A percentile compares a stretch with the other conserved stretches of the same genome.
Evolutionary conservation across 2,888 invertebrate species (phyloP).

Genomic region (Oligia latruncula): DNA sequence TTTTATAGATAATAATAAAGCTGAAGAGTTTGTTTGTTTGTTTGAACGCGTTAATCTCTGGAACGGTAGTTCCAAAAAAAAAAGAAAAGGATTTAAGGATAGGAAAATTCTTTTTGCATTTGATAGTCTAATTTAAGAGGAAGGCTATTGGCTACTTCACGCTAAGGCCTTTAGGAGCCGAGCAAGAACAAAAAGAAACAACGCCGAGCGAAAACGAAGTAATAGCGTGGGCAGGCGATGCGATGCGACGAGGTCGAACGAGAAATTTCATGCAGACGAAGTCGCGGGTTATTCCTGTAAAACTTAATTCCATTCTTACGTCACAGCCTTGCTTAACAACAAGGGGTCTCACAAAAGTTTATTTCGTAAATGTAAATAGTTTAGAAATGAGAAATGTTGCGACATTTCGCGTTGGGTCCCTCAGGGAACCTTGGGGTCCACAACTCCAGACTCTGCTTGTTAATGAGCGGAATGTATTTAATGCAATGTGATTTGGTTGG

Average conservation of each 20-base stretch:
- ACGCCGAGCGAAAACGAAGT: too few relatives aligned
- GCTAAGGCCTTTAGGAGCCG: too few relatives aligned
- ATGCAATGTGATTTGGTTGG: slow-evolving; percentile 27
- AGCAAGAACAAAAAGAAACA: too few relatives aligned
- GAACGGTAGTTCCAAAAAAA: too few relatives aligned
- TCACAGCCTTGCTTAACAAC: slow-evolving; percentile 34
- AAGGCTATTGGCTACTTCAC: too few relatives aligned
- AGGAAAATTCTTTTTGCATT: neutral
- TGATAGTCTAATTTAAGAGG: neutral
- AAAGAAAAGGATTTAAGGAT: too few relatives aligned
- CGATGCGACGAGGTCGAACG: too few relatives aligned
- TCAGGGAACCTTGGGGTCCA: slow-evolving; percentile 16
- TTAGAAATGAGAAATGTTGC: slow-evolving; percentile 70
- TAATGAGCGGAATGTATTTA: slow-evolving; percentile 50
- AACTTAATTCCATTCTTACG: slow-evolving; percentile 20
- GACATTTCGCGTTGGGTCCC: slow-evolving; percentile 18
- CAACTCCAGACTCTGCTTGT: slow-evolving; percentile 48
- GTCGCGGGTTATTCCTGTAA: neutral
- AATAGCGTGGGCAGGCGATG: neutral
- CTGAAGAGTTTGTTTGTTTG: too few relatives aligned
- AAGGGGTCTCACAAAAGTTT: slow-evolving; percentile 67
- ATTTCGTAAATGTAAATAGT: slow-evolving; percentile 73
- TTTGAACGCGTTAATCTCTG: too few relatives aligned
- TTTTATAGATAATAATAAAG: too few relatives aligned
- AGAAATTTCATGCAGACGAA: neutral